These are phyloP conservation scores for Rotaria macrura DNA, from an alignment of 2,888 invertebrate genomes.

Conservation along the genomic window DNA sequence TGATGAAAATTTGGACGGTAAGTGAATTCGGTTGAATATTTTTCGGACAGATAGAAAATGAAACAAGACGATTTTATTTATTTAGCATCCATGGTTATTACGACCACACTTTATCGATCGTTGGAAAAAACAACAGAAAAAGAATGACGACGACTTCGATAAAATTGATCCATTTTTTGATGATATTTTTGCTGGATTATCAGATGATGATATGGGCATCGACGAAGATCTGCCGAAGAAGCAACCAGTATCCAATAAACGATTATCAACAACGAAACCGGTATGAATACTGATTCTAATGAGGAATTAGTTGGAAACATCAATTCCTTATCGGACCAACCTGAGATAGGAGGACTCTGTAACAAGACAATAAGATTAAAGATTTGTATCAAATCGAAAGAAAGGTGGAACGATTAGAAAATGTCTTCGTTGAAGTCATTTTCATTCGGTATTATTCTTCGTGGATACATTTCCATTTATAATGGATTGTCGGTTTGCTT, in stretches of 20 bases:
- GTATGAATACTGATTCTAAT: neutral
- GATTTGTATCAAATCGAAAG: too few relatives aligned
- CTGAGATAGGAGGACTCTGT: too few relatives aligned
- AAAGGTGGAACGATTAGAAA: too few relatives aligned
- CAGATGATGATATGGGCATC: neutral
- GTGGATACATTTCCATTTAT: too few relatives aligned
- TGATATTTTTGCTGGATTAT: neutral
- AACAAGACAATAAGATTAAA: too few relatives aligned
- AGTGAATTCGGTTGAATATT: neutral
- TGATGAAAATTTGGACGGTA: slow-evolving; percentile 34
- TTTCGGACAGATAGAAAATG: too few relatives aligned
- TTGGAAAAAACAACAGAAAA: neutral
- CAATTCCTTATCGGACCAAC: too few relatives aligned
- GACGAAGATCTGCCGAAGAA: neutral
- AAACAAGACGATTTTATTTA: neutral
- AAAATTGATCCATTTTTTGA: neutral
- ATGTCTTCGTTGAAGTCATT: too few relatives aligned
- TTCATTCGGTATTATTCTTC: too few relatives aligned
- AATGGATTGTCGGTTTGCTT: too few relatives aligned
- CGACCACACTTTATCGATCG: neutral
- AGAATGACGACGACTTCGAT: neutral
- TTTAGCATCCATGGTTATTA: slow-evolving; percentile 1
- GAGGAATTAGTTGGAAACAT: too few relatives aligned
- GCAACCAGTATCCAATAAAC: neutral
- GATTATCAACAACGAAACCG: neutral